Conservation (phyloP, 2,113 vertebrate species). For the Ctenodactylus gundi region DNA sequence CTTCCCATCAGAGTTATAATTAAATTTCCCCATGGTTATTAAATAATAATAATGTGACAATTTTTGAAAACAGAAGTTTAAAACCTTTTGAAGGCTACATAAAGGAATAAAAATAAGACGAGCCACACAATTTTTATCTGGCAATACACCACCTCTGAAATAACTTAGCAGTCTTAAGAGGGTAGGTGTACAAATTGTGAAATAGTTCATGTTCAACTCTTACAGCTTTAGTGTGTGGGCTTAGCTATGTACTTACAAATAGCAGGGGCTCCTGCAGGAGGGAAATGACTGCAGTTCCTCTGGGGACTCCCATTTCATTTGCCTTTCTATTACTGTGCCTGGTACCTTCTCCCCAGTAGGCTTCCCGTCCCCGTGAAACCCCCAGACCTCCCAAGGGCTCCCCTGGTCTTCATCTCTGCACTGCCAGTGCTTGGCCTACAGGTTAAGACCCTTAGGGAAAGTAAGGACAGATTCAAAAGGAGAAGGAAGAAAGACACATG, state of each 20-base stretch:
- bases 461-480: neutral
- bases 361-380: neutral
- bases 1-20: conserved; percentile 52
- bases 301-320: neutral
- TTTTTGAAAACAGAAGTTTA: conserved; percentile 33
- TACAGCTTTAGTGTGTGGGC: neutral
- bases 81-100: neutral
- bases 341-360: neutral
- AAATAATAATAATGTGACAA: conserved; percentile 36
- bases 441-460: neutral
- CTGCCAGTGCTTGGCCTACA: neutral
- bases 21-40: conserved; percentile 52
- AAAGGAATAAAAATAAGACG: conserved; percentile 6
- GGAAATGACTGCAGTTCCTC: too few relatives aligned
- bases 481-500: neutral
- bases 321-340: neutral
- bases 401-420: neutral
- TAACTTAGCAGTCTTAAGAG: neutral
- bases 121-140: conserved; percentile 4
- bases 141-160: neutral
- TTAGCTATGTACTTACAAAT: neutral
- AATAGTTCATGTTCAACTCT: neutral
- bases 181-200: neutral
- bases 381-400: neutral
- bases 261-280: too few relatives aligned